These are phyloP conservation scores for Trachelus stipa DNA, from an alignment of 2,888 invertebrate genomes.

Conservation along the genomic window DNA sequence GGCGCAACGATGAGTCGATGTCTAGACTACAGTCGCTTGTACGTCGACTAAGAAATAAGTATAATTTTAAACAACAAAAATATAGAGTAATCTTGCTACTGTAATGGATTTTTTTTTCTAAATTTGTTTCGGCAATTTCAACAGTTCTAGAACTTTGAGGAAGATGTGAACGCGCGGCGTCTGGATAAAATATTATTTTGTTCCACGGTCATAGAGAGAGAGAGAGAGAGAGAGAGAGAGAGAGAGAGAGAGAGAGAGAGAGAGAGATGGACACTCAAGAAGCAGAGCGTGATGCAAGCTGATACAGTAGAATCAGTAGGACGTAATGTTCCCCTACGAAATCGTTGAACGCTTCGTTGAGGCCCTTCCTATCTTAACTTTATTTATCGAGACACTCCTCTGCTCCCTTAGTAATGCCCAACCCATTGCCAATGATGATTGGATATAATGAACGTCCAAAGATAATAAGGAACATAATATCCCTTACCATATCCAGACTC, in stretches of 20 bases:
- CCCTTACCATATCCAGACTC: background rate
- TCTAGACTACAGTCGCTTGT: background rate
- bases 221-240: background rate
- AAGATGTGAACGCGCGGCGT: background rate
- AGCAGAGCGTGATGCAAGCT: slow-evolving; percentile 35
- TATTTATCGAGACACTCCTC: background rate
- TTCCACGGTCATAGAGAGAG: background rate
- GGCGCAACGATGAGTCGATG: background rate
- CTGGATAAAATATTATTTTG: background rate
- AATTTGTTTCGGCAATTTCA: background rate
- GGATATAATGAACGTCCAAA: background rate
- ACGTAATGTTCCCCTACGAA: slow-evolving; percentile 26
- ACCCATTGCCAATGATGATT: background rate
- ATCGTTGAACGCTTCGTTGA: slow-evolving; percentile 42
- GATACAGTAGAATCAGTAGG: slow-evolving; percentile 17
- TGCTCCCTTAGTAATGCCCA: background rate
- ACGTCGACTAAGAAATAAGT: background rate
- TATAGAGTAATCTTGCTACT: background rate
- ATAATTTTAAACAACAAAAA: background rate
- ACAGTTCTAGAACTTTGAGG: background rate
- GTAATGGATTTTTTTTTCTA: background rate
- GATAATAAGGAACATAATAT: background rate
- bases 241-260: too few relatives aligned
- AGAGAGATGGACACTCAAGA: slow-evolving; percentile 15
- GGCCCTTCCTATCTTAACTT: slow-evolving; percentile 40